Evolutionary conservation across 2,797 vertebrate genomes (phyloP).

Genomic region (Channallabes apus): DNA sequence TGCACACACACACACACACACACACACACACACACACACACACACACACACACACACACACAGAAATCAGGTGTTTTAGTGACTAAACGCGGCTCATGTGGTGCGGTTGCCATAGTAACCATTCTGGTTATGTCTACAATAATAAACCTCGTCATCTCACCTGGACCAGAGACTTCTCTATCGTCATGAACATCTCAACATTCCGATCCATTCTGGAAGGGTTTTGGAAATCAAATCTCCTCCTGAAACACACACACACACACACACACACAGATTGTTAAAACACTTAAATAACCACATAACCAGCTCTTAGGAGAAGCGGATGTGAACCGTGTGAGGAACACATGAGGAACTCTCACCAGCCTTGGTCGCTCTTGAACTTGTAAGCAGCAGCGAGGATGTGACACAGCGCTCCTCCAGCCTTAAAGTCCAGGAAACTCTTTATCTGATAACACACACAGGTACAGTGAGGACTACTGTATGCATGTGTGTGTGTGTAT

Average conservation of each 20-base stretch:
- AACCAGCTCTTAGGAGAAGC: background rate
- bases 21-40: slow-evolving; percentile 5
- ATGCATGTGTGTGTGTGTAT: background rate
- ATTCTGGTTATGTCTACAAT: background rate
- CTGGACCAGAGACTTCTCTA: slow-evolving; percentile 95
- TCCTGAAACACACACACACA: slow-evolving; percentile 70
- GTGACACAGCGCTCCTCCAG: slow-evolving; percentile 92
- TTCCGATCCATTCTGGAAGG: slow-evolving; percentile 97
- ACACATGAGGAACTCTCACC: slow-evolving; percentile 74
- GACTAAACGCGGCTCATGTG: background rate
- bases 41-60: background rate
- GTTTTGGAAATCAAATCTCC: slow-evolving; percentile 99
- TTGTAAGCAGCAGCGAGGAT: slow-evolving; percentile 98
- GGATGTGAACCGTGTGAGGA: background rate
- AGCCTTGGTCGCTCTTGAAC: slow-evolving; percentile 99
- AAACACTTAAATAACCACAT: background rate
- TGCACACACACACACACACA: slow-evolving; percentile 56
- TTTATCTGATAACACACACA: slow-evolving; percentile 81
- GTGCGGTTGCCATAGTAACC: background rate
- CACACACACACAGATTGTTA: background rate
- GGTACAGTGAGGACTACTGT: background rate
- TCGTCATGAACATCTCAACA: slow-evolving; percentile 99
- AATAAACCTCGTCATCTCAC: slow-evolving; percentile 63
- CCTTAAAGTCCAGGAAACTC: slow-evolving; percentile 97
- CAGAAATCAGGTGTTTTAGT: background rate